Evolutionary conservation across 2,888 invertebrate genomes (phyloP).

Genomic region (Pardosa pseudoannulata): DNA sequence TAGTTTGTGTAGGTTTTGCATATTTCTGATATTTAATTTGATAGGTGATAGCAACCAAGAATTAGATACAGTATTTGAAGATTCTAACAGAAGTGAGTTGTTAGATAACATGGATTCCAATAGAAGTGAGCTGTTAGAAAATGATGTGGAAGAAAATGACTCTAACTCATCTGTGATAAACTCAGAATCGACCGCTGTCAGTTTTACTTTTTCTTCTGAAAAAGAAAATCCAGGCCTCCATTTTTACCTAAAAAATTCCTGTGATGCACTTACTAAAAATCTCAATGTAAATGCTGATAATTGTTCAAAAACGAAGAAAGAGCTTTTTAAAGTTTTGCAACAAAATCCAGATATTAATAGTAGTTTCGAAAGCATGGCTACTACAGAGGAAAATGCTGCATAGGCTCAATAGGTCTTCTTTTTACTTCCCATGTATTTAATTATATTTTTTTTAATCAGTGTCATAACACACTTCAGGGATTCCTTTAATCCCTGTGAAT

Average conservation of each 20-base stretch:
- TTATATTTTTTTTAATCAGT: no score
- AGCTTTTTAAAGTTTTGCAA: constrained; percentile 42
- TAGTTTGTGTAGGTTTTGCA: no score
- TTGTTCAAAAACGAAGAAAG: constrained; percentile 63
- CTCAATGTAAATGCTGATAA: constrained; percentile 32
- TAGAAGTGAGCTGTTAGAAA: background rate
- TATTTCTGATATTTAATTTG: no score
- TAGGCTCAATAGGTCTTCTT: background rate
- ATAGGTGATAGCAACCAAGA: no score
- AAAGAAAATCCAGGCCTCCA: constrained; percentile 25
- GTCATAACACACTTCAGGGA: no score
- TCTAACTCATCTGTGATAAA: background rate
- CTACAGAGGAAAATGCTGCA: background rate
- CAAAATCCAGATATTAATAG: background rate
- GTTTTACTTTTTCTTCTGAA: constrained; percentile 3
- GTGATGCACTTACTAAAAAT: constrained; percentile 42
- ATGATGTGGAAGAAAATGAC: background rate
- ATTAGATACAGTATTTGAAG: no score
- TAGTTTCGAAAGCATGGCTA: background rate
- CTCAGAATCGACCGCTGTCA: background rate
- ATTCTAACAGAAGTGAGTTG: no score
- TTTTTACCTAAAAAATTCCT: constrained; percentile 51
- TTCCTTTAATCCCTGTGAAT: no score
- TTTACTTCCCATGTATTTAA: no score
- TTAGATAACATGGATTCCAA: background rate